Conservation (phyloP, 2,113 vertebrate genomes). For the Cynopterus brachyotis region DNA sequence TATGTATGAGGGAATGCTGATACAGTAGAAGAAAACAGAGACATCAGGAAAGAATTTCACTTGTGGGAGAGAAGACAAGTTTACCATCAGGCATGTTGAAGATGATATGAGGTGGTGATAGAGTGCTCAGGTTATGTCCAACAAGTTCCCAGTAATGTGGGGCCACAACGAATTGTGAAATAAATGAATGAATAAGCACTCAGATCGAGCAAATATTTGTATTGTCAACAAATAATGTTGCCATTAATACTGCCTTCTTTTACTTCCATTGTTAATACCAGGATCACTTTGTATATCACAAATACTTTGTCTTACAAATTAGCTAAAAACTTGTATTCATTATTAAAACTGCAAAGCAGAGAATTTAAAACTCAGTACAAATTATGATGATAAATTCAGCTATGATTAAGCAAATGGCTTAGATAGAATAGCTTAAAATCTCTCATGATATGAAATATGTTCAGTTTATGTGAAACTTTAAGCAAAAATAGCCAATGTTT, state of each 20-base stretch:
- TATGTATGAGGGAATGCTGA: not conserved
- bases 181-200: not conserved
- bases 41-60: not conserved
- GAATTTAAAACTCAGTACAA: not conserved
- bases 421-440: not conserved
- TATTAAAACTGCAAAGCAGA: not conserved
- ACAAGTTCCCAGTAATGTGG: not conserved
- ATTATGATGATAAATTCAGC: not conserved
- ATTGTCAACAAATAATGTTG: not conserved
- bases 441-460: not conserved
- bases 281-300: not conserved
- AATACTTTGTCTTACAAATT: not conserved
- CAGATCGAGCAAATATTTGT: not conserved
- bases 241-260: not conserved
- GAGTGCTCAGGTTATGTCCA: not conserved
- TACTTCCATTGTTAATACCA: not conserved
- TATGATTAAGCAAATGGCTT: not conserved
- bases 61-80: not conserved
- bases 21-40: not conserved
- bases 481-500: not conserved
- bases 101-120: not conserved
- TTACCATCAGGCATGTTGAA: not conserved
- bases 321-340: not conserved
- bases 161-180: not conserved
- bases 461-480: not conserved